Evolutionary conservation across 1,140 invertebrate species (phyloP).

Genomic region (Nasonia longicornis): DNA sequence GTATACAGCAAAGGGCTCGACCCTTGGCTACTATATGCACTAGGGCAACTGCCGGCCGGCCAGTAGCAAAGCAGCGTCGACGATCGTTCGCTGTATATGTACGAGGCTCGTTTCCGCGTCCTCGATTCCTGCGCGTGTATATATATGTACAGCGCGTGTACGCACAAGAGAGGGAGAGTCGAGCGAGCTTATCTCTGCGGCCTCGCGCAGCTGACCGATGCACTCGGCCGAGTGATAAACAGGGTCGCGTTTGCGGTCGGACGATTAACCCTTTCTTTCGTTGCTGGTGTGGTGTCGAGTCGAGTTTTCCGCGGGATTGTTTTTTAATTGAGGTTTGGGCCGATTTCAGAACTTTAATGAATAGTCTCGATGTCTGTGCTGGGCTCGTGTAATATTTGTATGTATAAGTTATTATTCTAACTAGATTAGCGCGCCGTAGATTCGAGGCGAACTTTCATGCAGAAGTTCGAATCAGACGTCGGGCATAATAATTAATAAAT

Average conservation of each 20-base stretch:
- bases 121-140: neutral
- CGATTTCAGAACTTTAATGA: no score
- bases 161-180: no score
- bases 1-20: neutral
- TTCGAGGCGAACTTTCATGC: neutral
- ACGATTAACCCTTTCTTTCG: neutral
- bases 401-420: no score
- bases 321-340: no score
- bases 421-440: neutral
- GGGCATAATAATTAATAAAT: no score
- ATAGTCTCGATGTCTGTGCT: no score
- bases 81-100: neutral
- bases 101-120: neutral
- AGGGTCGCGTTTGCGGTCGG: neutral
- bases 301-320: neutral
- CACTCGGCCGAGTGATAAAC: neutral
- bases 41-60: neutral
- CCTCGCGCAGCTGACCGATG: slow-evolving; percentile 15
- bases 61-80: neutral
- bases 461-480: neutral
- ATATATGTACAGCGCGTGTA: neutral
- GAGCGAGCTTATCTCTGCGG: neutral
- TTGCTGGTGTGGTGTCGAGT: neutral
- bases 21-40: neutral
- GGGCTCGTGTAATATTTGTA: no score